A percentile compares a stretch with the other conserved stretches of the same genome.
Conservation (phyloP, 2,888 invertebrate genomes). For the Thelaira solivaga region DNA sequence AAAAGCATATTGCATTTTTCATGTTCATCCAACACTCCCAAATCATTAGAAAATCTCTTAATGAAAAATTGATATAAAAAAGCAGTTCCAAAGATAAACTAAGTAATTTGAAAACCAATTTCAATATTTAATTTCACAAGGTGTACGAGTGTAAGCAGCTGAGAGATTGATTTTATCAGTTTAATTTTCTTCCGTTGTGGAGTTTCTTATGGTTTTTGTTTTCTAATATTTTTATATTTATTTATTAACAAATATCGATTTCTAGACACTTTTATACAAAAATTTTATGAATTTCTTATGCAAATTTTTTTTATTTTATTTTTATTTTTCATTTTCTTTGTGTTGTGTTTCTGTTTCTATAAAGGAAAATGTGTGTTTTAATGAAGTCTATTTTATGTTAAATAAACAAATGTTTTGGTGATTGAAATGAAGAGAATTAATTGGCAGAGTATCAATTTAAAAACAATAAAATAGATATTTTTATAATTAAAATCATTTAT, state of each 20-base stretch:
- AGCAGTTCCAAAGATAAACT: slow-evolving; percentile 1
- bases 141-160: not conserved
- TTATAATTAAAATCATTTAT: not conserved
- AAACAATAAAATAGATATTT: not conserved
- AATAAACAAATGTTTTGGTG: not conserved
- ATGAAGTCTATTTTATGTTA: slow-evolving; percentile 6
- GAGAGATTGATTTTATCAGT: slow-evolving; percentile 8
- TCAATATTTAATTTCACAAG: slow-evolving; percentile 6
- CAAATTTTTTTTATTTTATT: slow-evolving; percentile 41
- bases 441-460: slow-evolving; percentile 39
- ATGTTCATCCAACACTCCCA: not conserved
- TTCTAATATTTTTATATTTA: not conserved
- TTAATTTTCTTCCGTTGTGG: not conserved
- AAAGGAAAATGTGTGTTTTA: not conserved
- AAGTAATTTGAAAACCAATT: slow-evolving; percentile 21
- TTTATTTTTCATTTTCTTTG: no score
- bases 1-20: not conserved
- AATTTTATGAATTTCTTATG: slow-evolving; percentile 52
- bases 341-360: not conserved
- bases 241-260: slow-evolving; percentile 26
- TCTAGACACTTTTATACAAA: slow-evolving; percentile 43
- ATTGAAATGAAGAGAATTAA: slow-evolving; percentile 5
- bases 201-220: not conserved
- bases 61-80: not conserved
- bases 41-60: slow-evolving; percentile 2